Evolutionary conservation across 2,113 vertebrate genomes (phyloP), one percentile per base, ranked within the genome.

Genomic region (Brachyistius frenatus): DNA sequence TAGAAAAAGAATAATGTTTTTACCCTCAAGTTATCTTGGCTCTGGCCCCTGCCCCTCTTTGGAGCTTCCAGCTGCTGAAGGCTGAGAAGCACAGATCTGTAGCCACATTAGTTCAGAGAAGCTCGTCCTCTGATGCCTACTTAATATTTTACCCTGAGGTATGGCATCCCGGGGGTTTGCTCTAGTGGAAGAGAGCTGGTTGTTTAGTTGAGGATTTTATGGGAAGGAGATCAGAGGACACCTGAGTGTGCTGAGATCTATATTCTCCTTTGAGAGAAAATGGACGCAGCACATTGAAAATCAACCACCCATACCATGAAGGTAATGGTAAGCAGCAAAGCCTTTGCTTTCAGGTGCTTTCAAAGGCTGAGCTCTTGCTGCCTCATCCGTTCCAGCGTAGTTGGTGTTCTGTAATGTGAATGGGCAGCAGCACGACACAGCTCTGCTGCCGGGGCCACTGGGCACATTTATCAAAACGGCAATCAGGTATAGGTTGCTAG

Each of bases 111-210:
- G 47, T 62, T 37, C 49, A 50, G 16, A 81, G 54, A 53, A 52
- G 31, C 50, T 85, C 37, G 16, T 79, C n/a, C 36, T 73, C 39
- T 66, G 62, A 73, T 69, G 66, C 64, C 70, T 53, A n/a, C 68
- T 80, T 62, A 66, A 75, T 85, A 63, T 76, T 39, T 86, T 58
- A 81, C 74, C 82, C 52, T 6, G 31, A 60, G 70, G 54, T 55
- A 31, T 1, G n/a, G 14, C 39, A n/a, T 52, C 35, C 11, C 2
- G 1, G 54, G 52, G 46, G 39, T 55, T 52, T 60, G 8, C 32
- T 30, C 36, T 8, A 4, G 9, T 23, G 55, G 16, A 46, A 47
- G 49, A 69, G 14, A 46, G 3, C 11, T 53, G 23, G 10, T 14
- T 62, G 49, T 83, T 58, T 62, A 65, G 35, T 14, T 58, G 54